Evolutionary conservation across 1,140 invertebrate genomes (phyloP), one percentile per base, ranked within the genome.

Genomic region (Hylyphantes graminicola): DNA sequence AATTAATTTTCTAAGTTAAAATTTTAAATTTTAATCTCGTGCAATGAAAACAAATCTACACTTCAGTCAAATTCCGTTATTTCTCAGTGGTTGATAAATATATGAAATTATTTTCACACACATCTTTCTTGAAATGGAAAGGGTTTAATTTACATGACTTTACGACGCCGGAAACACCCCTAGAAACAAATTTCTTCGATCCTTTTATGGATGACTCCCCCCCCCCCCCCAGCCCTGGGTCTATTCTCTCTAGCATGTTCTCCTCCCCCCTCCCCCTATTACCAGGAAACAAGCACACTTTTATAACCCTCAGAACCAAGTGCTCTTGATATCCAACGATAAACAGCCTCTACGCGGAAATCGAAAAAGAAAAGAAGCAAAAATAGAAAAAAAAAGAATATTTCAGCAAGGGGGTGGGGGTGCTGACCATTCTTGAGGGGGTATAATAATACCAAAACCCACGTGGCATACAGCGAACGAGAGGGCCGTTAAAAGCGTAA

Each of bases 401-500:
- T 78, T 78, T 78, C 63, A 65, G 76, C 63, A 57, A 48, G 54
- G 54, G 54, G 74, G 15, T 10, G 51, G 48, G 53, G 68, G 19
- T n/a, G 48, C 35, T 51, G 59, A 64, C 15, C 48, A 48, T 51
- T 64, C 59, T 50, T 59, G 68, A 21, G 57, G 68, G 78, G 53
- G 50, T 13, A 75, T 83, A 74, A 83, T 83, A 83, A 83, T 74
- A 75, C 80, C 70, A 74, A 72, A 74, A 83, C 72, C 79, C 70
- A 83, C 80, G 80, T 83, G 80, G 57, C 80, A 74, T 74, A 13
- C 13, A 75, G 80, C 74, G 59, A 83, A 75, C 80, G 72, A 75
- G 63, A 83, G 17, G 80, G 70, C 72, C 80, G 80, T 83, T 83
- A 83, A 83, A 83, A 83, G 80, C 67, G 80, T 83, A 83, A 83